These are phyloP conservation scores for Danio kyathit DNA, from an alignment of 2,797 vertebrate species.

Conservation along the genomic window DNA sequence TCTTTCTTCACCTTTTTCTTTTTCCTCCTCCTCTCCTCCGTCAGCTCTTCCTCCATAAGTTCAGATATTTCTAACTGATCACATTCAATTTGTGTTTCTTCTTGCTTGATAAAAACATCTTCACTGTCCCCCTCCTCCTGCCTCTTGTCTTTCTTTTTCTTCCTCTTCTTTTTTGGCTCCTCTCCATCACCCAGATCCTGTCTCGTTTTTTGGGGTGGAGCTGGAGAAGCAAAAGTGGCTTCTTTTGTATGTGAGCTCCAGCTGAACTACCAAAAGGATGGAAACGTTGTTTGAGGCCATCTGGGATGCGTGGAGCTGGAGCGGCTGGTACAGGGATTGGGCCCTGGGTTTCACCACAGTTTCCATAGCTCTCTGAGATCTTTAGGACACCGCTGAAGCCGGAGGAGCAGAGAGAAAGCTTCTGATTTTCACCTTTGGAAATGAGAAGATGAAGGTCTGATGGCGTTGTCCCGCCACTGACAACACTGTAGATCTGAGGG, in stretches of 20 bases:
- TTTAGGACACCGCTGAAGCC: constrained; percentile 77
- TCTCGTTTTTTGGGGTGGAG: constrained; percentile 51
- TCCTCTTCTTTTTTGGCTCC: constrained; percentile 58
- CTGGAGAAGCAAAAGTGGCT: constrained; percentile 54
- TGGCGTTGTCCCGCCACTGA: constrained; percentile 58
- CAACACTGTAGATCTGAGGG: constrained; percentile 74
- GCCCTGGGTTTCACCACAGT: constrained; percentile 54
- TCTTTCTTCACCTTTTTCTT: constrained; percentile 64
- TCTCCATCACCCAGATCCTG: constrained; percentile 11
- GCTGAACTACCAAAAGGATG: constrained; percentile 81
- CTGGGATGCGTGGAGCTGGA: constrained; percentile 76
- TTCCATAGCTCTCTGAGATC: constrained; percentile 76
- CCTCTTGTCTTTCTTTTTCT: constrained; percentile 64
- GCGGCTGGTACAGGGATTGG: constrained; percentile 73
- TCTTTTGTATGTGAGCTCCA: constrained; percentile 51
- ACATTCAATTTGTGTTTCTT: constrained; percentile 14
- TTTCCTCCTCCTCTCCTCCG: constrained; percentile 68
- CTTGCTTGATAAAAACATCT: constrained; percentile 49
- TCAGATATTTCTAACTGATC: constrained; percentile 3
- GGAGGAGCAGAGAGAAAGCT: constrained; percentile 60
- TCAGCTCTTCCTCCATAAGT: neutral
- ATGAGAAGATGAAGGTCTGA: constrained; percentile 76
- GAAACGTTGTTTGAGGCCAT: constrained; percentile 83
- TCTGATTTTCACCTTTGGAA: neutral
- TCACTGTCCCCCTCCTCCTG: constrained; percentile 48